Evolutionary conservation across 2,797 vertebrate species (phyloP), one percentile per base, ranked within the genome.

Genomic region (Apogon hyalosoma): DNA sequence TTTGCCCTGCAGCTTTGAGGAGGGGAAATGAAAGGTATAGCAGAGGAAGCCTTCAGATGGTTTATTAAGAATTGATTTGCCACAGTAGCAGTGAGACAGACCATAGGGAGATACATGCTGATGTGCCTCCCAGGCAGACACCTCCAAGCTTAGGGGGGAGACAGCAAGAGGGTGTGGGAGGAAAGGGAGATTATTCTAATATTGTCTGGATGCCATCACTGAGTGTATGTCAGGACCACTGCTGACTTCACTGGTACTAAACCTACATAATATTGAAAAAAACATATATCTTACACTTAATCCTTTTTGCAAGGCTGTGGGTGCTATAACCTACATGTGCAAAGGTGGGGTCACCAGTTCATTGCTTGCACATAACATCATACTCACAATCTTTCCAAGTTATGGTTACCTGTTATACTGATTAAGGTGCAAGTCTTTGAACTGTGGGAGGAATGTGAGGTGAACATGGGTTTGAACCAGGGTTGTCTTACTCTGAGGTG

Each of bases 11-110:
- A 83, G 90, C 82, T 81, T 84, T 83, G 79, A 69, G 56, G 69
- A 59, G 57, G 66, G 87, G 84, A 88, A 88, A 86, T 79, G 80
- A 88, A 93, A 71, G 43, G 83, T 82, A 47, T 73, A 80, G 80
- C 31, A 70, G 85, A 84, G 77, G 68, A 78, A 91, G 57, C 67
- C 73, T 75, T 84, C 73, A 65, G 85, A 88, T 85, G 81, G 74
- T 67, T 90, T 89, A 81, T 82, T 93, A 87, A 87, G 67, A 75
- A 92, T 92, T 86, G 78, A 91, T 91, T 84, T 79, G 80, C 65
- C 59, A 83, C 28, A 61, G 80, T 78, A 70, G 75, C 77, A 83
- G 71, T 71, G 82, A 88, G 78, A 86, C 67, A 49, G 85, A 82
- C 69, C 11, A 11, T 38, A 6, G 54, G 79, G 56, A 90, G 84